Evolutionary conservation across 2,888 invertebrate species (phyloP).

Genomic region (Congeria kusceri): DNA sequence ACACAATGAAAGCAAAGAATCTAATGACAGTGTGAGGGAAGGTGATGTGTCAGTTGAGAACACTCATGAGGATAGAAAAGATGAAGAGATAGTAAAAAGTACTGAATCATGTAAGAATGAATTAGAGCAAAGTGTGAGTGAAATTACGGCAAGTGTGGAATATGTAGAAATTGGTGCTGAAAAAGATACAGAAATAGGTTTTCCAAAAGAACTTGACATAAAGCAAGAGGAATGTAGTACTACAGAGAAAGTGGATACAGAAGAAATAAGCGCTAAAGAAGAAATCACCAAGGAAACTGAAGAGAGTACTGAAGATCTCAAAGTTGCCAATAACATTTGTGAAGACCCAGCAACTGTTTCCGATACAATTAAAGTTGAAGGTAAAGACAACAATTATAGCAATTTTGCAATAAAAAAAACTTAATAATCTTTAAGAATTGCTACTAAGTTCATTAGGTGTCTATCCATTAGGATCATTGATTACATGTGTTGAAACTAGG

Average conservation of each 20-base stretch:
- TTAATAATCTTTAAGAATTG: no score
- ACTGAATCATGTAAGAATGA: not conserved
- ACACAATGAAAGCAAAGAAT: no score
- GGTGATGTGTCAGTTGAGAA: not conserved
- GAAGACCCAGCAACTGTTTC: not conserved
- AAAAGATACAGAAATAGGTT: slow-evolving; percentile 15
- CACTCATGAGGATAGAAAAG: not conserved
- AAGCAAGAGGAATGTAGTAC: not conserved
- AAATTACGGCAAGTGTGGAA: slow-evolving; percentile 59
- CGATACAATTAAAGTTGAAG: not conserved
- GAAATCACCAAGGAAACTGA: slow-evolving; percentile 6
- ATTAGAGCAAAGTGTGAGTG: slow-evolving; percentile 17
- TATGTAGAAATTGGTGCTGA: slow-evolving; percentile 62
- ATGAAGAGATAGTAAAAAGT: slow-evolving; percentile 3
- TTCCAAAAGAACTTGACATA: not conserved
- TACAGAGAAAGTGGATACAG: not conserved
- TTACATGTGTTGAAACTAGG: no score
- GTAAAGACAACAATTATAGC: not conserved
- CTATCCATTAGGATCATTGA: no score
- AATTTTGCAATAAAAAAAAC: no score
- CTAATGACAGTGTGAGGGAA: not conserved
- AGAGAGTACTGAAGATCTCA: not conserved
- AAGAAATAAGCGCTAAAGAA: not conserved
- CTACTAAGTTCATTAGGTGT: no score
- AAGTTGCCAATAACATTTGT: no score